Evolutionary conservation across 2,113 vertebrate species (phyloP), one percentile per base, ranked within the genome.

Genomic region (Lucifuga dentata): DNA sequence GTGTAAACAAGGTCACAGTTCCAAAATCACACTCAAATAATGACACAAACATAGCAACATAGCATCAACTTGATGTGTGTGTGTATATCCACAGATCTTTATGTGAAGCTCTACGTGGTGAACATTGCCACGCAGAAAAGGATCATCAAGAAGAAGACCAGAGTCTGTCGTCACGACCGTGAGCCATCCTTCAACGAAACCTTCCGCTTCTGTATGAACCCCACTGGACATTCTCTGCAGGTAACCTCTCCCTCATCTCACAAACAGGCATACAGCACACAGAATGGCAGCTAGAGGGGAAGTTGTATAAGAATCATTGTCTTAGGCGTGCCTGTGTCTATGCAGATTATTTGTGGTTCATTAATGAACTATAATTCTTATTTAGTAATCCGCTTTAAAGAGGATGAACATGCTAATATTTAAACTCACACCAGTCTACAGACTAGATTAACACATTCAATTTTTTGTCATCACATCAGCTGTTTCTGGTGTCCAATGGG

Each of bases 171-270:
- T 41, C 98, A 99, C n/a, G 98, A 99, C 81, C 93, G 98, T 7
- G 98, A 99, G 70, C 98, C 98, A 17, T 98, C 96, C 0, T 99
- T 99, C 81, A 99, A 99, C 21, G 97, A 99, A 89, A 98, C 96
- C 0, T 99, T 99, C 87, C 93, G 97, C 83, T 98, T 99, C 92
- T 95, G 94, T 63, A 93, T 99, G 89, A 98, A 95, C 89, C 97
- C 98, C 66, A 92, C 95, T 0, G 98, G 97, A 46, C 98, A 99
- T 52, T 76, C 91, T 0, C 51, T 92, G 1, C 90, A 91, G 90
- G 89, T 90, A 44, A 23, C 0, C 1, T 5, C 13, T 13, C 15
- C 33, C 33, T 11, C 26, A 3, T 7, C 17, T 5, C n/a, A 15
- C 12, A 9, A 32, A n/a, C 51, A 11, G 11, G 41, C 49, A 2